Conservation (phyloP, 2,113 vertebrate species). For the Geococcyx californianus region DNA sequence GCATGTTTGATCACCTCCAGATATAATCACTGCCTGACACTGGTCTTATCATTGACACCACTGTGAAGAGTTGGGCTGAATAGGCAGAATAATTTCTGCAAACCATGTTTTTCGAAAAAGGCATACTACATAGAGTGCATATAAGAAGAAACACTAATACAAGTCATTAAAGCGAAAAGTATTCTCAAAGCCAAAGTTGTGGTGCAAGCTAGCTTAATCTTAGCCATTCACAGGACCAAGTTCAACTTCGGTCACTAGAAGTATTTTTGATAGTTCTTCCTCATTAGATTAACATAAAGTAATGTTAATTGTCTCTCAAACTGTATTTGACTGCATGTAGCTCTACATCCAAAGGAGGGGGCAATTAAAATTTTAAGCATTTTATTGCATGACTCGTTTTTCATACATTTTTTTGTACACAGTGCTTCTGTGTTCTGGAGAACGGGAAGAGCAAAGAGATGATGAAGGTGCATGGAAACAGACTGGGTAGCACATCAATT, state of each 20-base stretch:
- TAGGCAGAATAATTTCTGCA: not conserved
- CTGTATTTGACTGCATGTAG: not conserved
- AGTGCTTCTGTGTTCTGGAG: not conserved
- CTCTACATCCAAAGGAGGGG: constrained; percentile 16
- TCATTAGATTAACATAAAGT: not conserved
- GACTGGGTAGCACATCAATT: not conserved
- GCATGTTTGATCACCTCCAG: not conserved
- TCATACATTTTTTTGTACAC: not conserved
- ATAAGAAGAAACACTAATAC: not conserved
- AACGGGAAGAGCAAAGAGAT: not conserved
- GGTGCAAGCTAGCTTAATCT: not conserved
- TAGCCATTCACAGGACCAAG: not conserved
- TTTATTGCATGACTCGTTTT: not conserved
- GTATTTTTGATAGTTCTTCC: not conserved
- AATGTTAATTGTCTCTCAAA: not conserved
- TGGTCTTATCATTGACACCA: not conserved
- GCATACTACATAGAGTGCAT: not conserved
- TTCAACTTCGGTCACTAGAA: not conserved
- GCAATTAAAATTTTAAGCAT: not conserved
- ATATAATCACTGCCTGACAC: not conserved
- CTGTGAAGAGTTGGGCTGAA: not conserved
- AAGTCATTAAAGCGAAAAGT: not conserved
- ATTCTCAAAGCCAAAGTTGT: not conserved
- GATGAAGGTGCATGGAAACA: not conserved
- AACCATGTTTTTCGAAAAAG: not conserved